These are phyloP conservation scores for Sisyra nigra DNA, from an alignment of 2,888 invertebrate genomes.

Conservation along the genomic window DNA sequence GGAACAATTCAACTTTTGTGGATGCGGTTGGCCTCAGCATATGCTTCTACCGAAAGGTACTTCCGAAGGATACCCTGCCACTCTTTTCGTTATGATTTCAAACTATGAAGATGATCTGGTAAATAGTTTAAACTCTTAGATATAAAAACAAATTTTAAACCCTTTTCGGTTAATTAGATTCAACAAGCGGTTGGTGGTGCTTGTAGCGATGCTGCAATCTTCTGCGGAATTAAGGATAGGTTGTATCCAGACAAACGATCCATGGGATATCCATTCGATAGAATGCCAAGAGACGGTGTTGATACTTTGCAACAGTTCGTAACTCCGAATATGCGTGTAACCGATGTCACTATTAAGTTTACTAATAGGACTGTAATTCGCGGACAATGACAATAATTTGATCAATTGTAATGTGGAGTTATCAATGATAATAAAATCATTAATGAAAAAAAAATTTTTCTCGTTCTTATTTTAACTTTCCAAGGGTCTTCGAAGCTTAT, in stretches of 20 bases:
- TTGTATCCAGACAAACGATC: slow-evolving; percentile 64
- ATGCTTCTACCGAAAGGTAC: slow-evolving; percentile 61
- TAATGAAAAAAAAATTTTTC: background rate
- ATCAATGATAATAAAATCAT: slow-evolving; percentile 1
- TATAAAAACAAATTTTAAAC: background rate
- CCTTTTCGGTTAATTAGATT: slow-evolving; percentile 26
- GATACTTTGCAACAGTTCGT: slow-evolving; percentile 47
- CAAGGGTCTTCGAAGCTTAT: too few species aligned
- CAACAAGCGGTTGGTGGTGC: slow-evolving; percentile 33
- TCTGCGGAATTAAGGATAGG: slow-evolving; percentile 61
- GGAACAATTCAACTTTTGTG: slow-evolving; percentile 61
- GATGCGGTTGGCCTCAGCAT: slow-evolving; percentile 79
- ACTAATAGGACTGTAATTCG: slow-evolving; percentile 25
- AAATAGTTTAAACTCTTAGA: slow-evolving; percentile 11
- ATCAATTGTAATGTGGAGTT: background rate
- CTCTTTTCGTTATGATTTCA: slow-evolving; percentile 64
- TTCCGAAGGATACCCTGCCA: slow-evolving; percentile 43
- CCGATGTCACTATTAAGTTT: slow-evolving; percentile 43
- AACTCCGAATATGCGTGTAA: slow-evolving; percentile 54
- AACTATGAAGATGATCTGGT: slow-evolving; percentile 52
- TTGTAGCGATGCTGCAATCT: slow-evolving; percentile 62
- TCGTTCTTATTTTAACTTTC: background rate
- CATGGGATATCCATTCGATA: slow-evolving; percentile 76
- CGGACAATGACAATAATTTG: background rate
- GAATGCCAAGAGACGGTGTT: slow-evolving; percentile 39